Conservation (phyloP, 2,888 invertebrate species). For the Mimachlamys varia region DNA sequence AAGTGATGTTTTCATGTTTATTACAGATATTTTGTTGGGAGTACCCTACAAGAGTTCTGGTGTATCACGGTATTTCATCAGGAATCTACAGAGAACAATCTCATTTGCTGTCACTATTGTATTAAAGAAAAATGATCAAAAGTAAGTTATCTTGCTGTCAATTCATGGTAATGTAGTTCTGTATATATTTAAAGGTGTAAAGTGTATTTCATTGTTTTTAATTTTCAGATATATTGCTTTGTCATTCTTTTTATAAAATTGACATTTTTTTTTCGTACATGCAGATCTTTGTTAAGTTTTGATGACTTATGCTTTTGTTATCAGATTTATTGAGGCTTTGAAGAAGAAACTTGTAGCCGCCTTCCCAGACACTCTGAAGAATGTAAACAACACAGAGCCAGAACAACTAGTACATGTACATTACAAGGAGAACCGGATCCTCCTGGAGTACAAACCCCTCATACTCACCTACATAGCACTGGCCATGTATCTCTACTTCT, state of each 20-base stretch:
- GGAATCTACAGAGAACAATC: conserved; percentile 91
- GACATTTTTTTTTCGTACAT: too few species aligned
- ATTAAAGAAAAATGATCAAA: conserved; percentile 89
- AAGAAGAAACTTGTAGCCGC: conserved; percentile 75
- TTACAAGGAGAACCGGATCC: conserved; percentile 88
- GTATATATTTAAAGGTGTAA: too few species aligned
- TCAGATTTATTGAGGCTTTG: conserved; percentile 90
- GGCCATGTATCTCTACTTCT: conserved; percentile 96
- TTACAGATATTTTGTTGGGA: conserved; percentile 93
- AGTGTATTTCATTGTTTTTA: too few species aligned
- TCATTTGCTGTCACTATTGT: conserved; percentile 95
- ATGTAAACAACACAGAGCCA: conserved; percentile 70
- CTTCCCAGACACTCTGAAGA: conserved; percentile 70
- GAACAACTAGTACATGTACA: conserved; percentile 87
- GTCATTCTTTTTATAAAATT: too few species aligned
- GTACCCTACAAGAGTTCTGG: conserved; percentile 95
- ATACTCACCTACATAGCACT: conserved; percentile 92
- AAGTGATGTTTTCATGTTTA: not conserved
- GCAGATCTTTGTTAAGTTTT: too few species aligned
- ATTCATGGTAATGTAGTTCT: too few species aligned
- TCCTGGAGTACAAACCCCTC: conserved; percentile 86
- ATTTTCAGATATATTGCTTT: too few species aligned
- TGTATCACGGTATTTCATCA: conserved; percentile 92
- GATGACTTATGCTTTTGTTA: conserved; percentile 70
- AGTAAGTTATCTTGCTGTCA: conserved; percentile 83